Evolutionary conservation across 2,888 invertebrate genomes (phyloP).

Genomic region (Eupithecia inturbata): DNA sequence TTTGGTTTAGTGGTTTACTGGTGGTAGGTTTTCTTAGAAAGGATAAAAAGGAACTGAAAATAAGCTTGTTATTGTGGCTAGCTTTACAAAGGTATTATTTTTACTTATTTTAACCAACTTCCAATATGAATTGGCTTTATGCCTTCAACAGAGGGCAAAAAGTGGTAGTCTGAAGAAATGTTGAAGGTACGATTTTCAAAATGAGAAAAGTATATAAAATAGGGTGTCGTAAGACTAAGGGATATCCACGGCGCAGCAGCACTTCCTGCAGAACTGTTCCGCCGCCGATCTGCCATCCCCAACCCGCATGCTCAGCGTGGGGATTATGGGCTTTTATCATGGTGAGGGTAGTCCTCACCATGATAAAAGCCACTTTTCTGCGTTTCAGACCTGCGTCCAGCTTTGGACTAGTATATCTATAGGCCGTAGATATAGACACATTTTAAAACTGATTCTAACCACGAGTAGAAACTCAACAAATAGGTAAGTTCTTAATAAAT

Average conservation of each 20-base stretch:
- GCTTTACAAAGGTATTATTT: neutral
- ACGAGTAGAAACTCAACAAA: neutral
- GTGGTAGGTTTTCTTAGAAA: neutral
- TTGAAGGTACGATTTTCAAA: neutral
- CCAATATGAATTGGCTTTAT: neutral
- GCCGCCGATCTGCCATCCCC: neutral
- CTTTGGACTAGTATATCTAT: neutral
- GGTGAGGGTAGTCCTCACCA: no score
- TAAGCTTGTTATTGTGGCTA: neutral
- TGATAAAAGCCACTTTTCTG: neutral
- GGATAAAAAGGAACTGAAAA: neutral
- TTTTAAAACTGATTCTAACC: neutral
- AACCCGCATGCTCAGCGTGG: neutral
- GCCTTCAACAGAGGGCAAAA: neutral
- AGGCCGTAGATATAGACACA: neutral
- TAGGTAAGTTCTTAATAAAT: no score
- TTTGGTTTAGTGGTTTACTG: neutral
- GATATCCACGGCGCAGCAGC: no score
- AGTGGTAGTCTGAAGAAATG: neutral
- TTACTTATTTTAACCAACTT: neutral
- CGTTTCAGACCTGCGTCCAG: neutral
- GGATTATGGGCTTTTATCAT: neutral
- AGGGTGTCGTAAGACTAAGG: no score
- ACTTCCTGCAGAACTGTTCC: neutral
- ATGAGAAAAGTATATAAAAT: neutral